phyloP scores from a whole-genome alignment of 2,888 invertebrate genomes.

The Phyto melanocephala region DNA sequence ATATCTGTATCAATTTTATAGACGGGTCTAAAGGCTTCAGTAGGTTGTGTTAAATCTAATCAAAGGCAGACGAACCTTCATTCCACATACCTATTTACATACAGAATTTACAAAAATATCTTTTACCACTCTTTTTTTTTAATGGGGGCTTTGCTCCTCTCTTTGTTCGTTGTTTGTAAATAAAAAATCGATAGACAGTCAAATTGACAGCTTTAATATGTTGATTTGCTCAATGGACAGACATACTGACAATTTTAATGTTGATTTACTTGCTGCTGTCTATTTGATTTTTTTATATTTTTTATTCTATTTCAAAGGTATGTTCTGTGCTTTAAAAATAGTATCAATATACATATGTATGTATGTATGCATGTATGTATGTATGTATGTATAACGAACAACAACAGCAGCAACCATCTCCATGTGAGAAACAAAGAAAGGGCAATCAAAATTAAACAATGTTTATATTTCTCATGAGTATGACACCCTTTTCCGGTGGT shows the following conservation, averaged over 20 bases:
- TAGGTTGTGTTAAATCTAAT: too few species aligned
- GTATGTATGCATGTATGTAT: background rate
- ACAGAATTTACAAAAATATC: conserved; percentile 13
- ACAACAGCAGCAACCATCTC: background rate
- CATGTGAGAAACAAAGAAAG: conserved; percentile 47
- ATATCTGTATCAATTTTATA: too few species aligned
- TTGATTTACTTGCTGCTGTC: conserved; percentile 17
- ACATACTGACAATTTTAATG: conserved; percentile 41
- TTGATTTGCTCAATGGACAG: conserved; percentile 11
- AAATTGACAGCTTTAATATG: background rate
- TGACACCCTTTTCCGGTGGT: conserved; percentile 61
- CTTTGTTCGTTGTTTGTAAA: background rate
- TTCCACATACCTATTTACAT: conserved; percentile 29
- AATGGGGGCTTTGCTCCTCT: background rate
- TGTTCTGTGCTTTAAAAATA: background rate
- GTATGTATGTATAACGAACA: background rate
- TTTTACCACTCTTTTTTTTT: background rate
- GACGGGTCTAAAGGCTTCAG: too few species aligned
- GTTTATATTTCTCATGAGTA: conserved; percentile 39
- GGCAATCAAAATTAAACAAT: conserved; percentile 35
- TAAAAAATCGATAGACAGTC: conserved; percentile 37
- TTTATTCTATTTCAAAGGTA: conserved; percentile 14
- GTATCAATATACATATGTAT: too few species aligned
- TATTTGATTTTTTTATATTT: background rate
- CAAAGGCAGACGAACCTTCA: too few species aligned